Evolutionary conservation across 2,888 invertebrate species (phyloP).

Genomic region (Trisateles emortualis): DNA sequence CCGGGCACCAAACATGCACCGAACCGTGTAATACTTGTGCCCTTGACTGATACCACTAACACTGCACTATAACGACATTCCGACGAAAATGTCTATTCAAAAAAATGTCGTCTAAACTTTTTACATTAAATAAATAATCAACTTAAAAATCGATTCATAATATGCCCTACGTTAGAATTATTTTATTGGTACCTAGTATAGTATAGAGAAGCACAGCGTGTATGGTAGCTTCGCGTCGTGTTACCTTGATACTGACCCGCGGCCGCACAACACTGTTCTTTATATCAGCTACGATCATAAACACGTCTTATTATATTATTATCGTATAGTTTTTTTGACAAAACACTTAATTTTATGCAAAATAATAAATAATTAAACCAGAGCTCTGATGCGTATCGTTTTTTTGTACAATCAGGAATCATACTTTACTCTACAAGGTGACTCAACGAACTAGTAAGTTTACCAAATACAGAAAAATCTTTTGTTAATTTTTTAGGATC

Average conservation of each 20-base stretch:
- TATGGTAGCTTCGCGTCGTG: constrained; percentile 10
- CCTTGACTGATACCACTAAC: neutral
- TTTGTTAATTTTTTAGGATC: no score
- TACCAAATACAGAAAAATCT: neutral
- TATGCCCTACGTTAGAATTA: no score
- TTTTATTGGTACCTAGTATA: no score
- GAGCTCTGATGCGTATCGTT: constrained; percentile 2
- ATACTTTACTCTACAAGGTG: neutral
- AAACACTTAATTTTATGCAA: neutral
- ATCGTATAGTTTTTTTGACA: constrained; percentile 29
- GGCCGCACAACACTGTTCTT: constrained; percentile 21
- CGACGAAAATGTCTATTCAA: neutral
- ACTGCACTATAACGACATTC: neutral
- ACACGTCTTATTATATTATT: constrained; percentile 12
- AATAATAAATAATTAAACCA: neutral
- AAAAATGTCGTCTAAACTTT: no score
- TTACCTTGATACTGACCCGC: constrained; percentile 44
- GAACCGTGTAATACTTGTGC: neutral
- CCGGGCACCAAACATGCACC: neutral
- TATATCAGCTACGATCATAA: constrained; percentile 17
- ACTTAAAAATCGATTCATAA: no score
- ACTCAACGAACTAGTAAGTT: neutral
- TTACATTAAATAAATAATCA: no score
- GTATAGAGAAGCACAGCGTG: constrained; percentile 9
- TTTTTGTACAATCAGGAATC: neutral